Base-by-base conservation (phyloP, 30 jellyfish, hydroid and myxozoan species). In the Turritopsis dohrnii region DNA sequence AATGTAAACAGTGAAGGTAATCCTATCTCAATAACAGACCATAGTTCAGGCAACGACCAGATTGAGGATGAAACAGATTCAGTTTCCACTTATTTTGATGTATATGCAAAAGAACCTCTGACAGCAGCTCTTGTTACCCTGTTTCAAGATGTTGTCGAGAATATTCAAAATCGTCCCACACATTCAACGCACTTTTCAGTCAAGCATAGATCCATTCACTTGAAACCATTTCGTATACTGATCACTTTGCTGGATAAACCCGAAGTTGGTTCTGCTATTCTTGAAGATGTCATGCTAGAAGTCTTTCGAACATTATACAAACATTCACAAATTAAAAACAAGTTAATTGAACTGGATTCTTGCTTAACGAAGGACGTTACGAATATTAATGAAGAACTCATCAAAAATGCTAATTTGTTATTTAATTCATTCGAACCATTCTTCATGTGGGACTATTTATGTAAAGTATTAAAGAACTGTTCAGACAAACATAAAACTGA, bases 221-320 rank as follows among this genome's bases (percentile, higher is more conserved):
- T 93, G 81, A 93, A 89, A 71, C 98, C 98, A 27, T 88, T 93
- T 74, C 95, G 98, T 18, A 88, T 93, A 25, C 81, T 93, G 60
- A 85, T 93, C 74, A 93, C 97, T 52, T 54, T 93, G 83, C 88
- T 93, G 66, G 98, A 93, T 72, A 93, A 88, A 76, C 98, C 98
- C 0, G 98, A 93, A 75, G 90, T 93, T 23, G 98, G 98, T 0
- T 88, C 98, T 7, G 84, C 89, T 8, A 83, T 93, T 1, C 65
- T 93, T 52, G 96, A 93, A 76, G 96, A 93, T 24, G 94, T 93
- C 76, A 74, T 93, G 89, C 21, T 88, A 30, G 98, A 93, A 52
- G 94, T 93, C 1, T 89, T 93, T 52, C 83, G 98, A 21, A 87
- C 94, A 18, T 83, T 93, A n/a, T 84, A 86, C 29, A 85, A 52